These are phyloP conservation scores for Menura novaehollandiae DNA, from an alignment of 2,113 vertebrate genomes.

Conservation along the genomic window DNA sequence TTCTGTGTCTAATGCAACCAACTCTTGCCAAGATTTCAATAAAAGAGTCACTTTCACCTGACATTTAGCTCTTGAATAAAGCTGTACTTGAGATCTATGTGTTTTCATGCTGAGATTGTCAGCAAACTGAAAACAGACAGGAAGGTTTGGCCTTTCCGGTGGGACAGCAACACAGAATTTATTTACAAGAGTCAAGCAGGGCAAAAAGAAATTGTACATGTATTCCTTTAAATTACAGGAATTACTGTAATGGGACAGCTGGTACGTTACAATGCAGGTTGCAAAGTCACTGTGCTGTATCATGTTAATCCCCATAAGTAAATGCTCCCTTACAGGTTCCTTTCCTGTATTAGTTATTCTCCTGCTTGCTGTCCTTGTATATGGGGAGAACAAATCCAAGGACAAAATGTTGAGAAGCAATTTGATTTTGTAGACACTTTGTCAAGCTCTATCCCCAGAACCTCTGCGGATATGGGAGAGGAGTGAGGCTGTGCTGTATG, in stretches of 20 bases:
- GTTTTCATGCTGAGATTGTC: background rate
- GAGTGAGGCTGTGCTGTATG: slow-evolving; percentile 1
- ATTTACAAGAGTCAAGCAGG: background rate
- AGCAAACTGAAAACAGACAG: background rate
- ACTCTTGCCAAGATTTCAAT: background rate
- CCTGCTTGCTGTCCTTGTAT: slow-evolving; percentile 7
- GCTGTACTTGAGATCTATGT: background rate
- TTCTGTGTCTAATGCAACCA: background rate
- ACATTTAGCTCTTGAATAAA: background rate
- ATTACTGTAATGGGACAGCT: slow-evolving; percentile 39
- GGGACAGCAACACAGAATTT: background rate
- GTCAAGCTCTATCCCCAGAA: slow-evolving; percentile 30
- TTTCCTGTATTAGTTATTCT: background rate
- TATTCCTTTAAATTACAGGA: slow-evolving; percentile 40
- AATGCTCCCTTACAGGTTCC: slow-evolving; percentile 17
- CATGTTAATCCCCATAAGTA: slow-evolving; percentile 51
- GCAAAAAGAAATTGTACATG: background rate
- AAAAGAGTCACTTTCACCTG: background rate
- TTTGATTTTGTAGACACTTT: slow-evolving; percentile 39
- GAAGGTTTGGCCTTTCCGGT: background rate
- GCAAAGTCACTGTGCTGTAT: background rate
- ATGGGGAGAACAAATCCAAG: slow-evolving; percentile 29
- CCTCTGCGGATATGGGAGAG: background rate
- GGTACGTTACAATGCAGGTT: slow-evolving; percentile 18
- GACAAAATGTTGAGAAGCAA: slow-evolving; percentile 38